A percentile compares a stretch with the other conserved stretches of the same genome.
Conservation (phyloP, 2,113 vertebrate genomes). For the Capra hircus region DNA sequence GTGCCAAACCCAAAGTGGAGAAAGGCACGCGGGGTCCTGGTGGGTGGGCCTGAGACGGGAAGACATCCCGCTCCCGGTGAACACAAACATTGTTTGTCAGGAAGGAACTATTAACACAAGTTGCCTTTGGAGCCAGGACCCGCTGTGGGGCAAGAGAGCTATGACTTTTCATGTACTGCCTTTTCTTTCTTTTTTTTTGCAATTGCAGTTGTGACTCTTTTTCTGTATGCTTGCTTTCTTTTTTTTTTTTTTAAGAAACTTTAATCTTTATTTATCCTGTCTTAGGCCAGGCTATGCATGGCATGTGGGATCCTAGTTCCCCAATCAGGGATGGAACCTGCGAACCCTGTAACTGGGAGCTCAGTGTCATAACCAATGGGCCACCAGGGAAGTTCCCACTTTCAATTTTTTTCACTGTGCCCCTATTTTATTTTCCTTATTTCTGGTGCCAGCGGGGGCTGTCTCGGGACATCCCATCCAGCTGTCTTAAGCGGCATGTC, state of each 20-base stretch:
- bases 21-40: fast-evolving
- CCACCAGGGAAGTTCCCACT: neutral
- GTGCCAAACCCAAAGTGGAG: neutral
- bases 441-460: neutral
- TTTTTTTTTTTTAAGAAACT: neutral
- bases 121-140: neutral
- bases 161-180: neutral
- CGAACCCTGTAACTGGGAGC: neutral
- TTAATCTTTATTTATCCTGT: neutral
- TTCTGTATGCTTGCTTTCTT: fast-evolving
- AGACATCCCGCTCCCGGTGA: fast-evolving
- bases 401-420: neutral
- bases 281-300: neutral
- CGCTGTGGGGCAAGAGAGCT: fast-evolving
- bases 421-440: neutral
- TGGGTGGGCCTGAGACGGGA: neutral
- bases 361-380: neutral
- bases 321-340: neutral
- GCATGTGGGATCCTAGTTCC: neutral
- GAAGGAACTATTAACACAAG: neutral
- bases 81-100: neutral
- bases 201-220: neutral
- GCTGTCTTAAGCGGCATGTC: fast-evolving
- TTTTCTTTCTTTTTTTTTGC: neutral
- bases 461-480: fast-evolving